Conservation (phyloP, 2,113 vertebrate genomes). For the Camelus bactrianus region DNA sequence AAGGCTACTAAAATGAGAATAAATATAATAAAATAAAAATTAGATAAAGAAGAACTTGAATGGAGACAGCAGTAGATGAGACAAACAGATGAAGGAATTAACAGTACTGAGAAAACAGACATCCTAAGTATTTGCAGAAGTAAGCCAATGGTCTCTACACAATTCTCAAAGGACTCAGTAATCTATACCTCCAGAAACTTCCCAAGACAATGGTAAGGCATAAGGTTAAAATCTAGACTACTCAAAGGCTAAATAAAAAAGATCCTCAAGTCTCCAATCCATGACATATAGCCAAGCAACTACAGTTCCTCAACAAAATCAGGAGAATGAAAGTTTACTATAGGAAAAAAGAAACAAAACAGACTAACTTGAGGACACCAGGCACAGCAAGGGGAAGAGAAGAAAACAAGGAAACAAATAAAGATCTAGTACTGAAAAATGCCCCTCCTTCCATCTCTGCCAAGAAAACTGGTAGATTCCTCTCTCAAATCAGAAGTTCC, state of each 20-base stretch:
- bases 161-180: background rate
- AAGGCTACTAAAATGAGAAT: conserved; percentile 15
- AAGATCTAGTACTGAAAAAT: background rate
- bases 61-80: background rate
- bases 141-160: background rate
- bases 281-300: background rate
- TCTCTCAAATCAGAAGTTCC: background rate
- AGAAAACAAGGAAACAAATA: background rate
- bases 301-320: background rate
- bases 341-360: background rate
- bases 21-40: background rate
- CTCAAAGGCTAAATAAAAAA: background rate
- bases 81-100: background rate
- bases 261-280: background rate
- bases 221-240: background rate
- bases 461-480: background rate
- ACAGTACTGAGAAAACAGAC: background rate
- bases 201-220: background rate
- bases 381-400: background rate
- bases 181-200: background rate
- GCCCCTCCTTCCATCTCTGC: background rate
- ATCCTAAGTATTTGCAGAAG: background rate
- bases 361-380: background rate
- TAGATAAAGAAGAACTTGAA: background rate
- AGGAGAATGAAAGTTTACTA: background rate